Evolutionary conservation across 2,113 vertebrate species (phyloP), one percentile per base, ranked within the genome.

Genomic region (Melanocharis versteri): DNA sequence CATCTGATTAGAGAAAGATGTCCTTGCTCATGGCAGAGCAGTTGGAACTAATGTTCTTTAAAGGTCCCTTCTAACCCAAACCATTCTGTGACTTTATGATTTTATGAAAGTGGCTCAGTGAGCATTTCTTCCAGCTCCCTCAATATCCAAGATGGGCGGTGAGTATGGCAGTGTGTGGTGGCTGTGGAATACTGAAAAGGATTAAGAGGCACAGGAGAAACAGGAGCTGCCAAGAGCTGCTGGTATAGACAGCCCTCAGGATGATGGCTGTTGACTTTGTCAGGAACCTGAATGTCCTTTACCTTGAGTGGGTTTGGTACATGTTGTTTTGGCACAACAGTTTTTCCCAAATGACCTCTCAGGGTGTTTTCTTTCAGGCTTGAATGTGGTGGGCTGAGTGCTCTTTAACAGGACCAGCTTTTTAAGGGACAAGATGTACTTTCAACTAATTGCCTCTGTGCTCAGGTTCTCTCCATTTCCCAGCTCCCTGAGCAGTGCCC

Each of bases 361-460:
- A 22, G 28, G 57, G 58, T 87, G 40, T 89, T 71, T 88, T 53
- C 83, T 58, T 40, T 56, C 88, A 57, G 78, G 45, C n/a, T 42
- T 75, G 77, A 87, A 53, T 40, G 39, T 48, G 64, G 33, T 75
- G 86, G n/a, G 64, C 66, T 91, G 73, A 95, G 80, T 51, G 68
- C 50, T 54, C 56, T 71, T 64, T 93, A 77, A 56, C 6, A 90
- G 72, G 54, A 80, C 20, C 62, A 39, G 83, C 24, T 84, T 93
- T 65, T 79, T 79, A 82, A 87, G 50, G 87, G 68, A 94, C 91
- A 88, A 91, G 65, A 91, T 97, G 94, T 94, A 66, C 96, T 90
- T 82, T 89, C 83, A 50, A 22, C 60, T 95, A 93, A 96, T 93
- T 93, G 93, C 87, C 78, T 78, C 35, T 56, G 79, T 89, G 78